Base-by-base conservation (phyloP, 2,888 invertebrate species). In the Cheilosia impressa region DNA sequence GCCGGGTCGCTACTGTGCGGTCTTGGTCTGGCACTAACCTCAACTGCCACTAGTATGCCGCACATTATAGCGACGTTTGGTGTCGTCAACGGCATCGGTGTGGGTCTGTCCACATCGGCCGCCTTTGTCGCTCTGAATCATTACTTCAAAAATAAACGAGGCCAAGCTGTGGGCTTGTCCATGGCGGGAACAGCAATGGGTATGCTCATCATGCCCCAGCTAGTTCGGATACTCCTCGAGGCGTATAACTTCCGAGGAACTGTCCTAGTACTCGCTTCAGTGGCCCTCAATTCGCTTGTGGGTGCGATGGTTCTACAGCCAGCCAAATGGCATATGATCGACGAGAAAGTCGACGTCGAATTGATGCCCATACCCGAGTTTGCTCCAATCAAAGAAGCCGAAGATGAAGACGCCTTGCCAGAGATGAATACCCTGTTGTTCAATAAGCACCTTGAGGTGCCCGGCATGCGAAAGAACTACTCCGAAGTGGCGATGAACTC, bases 111-210 rank as follows among this genome's bases (percentile, higher is more conserved):
- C 0, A 95, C 95, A 17, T 94, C 96, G 15, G 95, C 96, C 15
- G 95, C 96, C 0, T 96, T 96, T 91, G 96, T 96, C 10, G 95
- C 96, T 0, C 92, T 96, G 2, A 96, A 96, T 91, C 95, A 96
- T 89, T 96, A 95, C 90, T 96, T 96, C 90, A 94, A 95, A 17
- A 95, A 95, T 90, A 95, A 95, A 90, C 94, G 96, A 24, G 96
- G 96, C 0, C 96, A 96, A 90, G 96, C 96, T 0, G 96, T 96
- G 7, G 96, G 96, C 0, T 93, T 96, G 27, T 96, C 96, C 0
- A 95, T 96, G 94, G 96, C 96, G 0, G 96, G 96, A 0, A 96
- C 96, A 0, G 96, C 96, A 4, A 93, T 96, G 88, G 96, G 96
- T 4, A 94, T 96, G 93, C 95, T 96, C 94, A 93, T 96, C 80